phyloP scores from a whole-genome alignment of 2,797 vertebrate species.

The Helicolenus hilgendorfi region DNA sequence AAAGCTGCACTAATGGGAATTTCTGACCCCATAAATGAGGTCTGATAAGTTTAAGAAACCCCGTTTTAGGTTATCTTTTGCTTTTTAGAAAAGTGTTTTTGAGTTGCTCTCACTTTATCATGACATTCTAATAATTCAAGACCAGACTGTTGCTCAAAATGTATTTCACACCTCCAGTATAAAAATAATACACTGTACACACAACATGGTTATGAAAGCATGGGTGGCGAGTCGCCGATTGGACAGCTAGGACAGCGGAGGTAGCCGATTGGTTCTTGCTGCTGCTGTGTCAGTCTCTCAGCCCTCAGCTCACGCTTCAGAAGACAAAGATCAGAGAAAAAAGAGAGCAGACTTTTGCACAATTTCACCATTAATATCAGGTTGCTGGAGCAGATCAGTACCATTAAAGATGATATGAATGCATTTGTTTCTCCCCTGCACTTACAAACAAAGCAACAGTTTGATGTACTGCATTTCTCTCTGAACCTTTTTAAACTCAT shows the following conservation, averaged over 20 bases:
- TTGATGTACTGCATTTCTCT: not conserved
- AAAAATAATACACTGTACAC: not conserved
- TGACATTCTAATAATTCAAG: not conserved
- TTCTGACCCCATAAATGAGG: not conserved
- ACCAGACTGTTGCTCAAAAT: not conserved
- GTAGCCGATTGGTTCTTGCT: constrained; percentile 42
- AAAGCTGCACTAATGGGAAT: not conserved
- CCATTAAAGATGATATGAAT: not conserved
- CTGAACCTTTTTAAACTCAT: not conserved
- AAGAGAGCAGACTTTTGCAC: not conserved
- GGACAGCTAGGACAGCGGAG: constrained; percentile 28
- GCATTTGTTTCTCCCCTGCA: not conserved
- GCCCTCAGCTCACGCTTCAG: constrained; percentile 43
- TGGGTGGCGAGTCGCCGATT: constrained; percentile 32
- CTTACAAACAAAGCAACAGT: not conserved
- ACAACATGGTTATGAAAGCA: constrained; percentile 40
- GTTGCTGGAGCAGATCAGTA: not conserved
- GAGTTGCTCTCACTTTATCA: not conserved
- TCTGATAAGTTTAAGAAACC: not conserved
- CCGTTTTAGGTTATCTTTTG: not conserved
- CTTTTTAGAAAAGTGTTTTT: not conserved
- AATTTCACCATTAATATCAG: not conserved
- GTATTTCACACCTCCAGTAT: not conserved
- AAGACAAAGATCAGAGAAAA: constrained; percentile 39
- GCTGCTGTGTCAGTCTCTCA: constrained; percentile 72